Conservation (phyloP, 2,113 vertebrate genomes). For the rabbit (Oryctolagus cuniculus) region DNA sequence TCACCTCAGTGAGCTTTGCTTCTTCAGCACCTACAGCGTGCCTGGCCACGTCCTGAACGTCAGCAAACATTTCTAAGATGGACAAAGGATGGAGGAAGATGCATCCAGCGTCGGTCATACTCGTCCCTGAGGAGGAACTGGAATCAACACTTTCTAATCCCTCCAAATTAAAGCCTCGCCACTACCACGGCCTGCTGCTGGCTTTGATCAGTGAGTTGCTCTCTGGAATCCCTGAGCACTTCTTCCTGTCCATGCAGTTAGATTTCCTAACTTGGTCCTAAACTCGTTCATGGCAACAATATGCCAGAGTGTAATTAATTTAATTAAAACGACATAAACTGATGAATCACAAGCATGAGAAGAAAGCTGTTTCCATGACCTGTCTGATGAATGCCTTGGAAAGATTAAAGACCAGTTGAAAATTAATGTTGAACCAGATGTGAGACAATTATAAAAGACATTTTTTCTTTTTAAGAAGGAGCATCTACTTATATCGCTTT, state of each 20-base stretch:
- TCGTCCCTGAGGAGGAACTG: background rate
- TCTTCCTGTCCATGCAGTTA: background rate
- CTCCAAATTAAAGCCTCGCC: background rate
- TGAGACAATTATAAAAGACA: background rate
- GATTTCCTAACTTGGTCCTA: background rate
- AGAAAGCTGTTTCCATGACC: slow-evolving; percentile 25
- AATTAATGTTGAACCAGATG: slow-evolving; percentile 10
- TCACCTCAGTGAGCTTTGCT: background rate
- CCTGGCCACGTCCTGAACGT: background rate
- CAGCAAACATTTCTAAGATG: slow-evolving; percentile 20
- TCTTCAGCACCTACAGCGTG: background rate
- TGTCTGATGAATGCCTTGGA: slow-evolving; percentile 39
- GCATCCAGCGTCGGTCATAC: background rate
- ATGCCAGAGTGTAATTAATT: background rate
- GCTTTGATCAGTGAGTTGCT: background rate
- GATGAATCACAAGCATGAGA: background rate
- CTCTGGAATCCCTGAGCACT: background rate
- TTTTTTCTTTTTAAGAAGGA: background rate
- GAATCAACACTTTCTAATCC: background rate
- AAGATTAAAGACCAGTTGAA: slow-evolving; percentile 44
- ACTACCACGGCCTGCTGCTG: background rate
- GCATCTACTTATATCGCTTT: slow-evolving; percentile 13
- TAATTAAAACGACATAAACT: slow-evolving; percentile 43
- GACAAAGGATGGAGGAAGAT: background rate
- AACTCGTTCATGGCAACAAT: slow-evolving; percentile 17